Base-by-base conservation (phyloP, 2,113 vertebrate genomes). In the Brachirus orientalis region DNA sequence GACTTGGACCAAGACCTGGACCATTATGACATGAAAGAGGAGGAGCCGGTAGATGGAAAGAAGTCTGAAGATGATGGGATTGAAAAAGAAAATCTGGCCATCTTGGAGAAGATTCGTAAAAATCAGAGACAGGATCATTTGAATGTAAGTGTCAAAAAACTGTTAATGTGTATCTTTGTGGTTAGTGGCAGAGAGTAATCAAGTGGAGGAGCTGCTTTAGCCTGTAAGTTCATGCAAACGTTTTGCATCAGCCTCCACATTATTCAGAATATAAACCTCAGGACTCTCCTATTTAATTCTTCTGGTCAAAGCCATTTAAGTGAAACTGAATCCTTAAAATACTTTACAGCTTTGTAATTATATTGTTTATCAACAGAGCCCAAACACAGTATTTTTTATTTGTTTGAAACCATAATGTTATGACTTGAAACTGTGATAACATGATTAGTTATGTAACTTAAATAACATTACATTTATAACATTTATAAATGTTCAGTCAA, bases 21-120 rank as follows among this genome's bases (percentile, higher is more conserved):
- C 84, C 90, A 99, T 90, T 99, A 98, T 35, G 97, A 99, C 73
- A 99, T 99, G 97, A 98, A 99, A 94, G 97, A 98, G 85, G 97
- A 98, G 82, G 97, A 97, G 67, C 96, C 96, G 2, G 91, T 88
- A 51, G 96, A 94, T 43, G 97, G 96, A 12, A 99, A 97, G 79
- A 98, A 98, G 79, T 97, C 94, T 0, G 97, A 99, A 86, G 97
- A 98, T 79, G 97, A 99, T 69, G 97, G 97, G 59, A 99, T 99
- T 63, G 97, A 99, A 80, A 99, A 98, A 85, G 97, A 99, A 87
- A 98, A 98, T 75, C 93, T 99, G 88, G 97, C 95, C 69, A 95
- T 98, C 87, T 92, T 99, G 89, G 97, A 99, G 90, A 98, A 98
- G 91, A 98, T 99, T 69, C 95, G 96, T 82, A 98, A 97, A 91